These are phyloP conservation scores for Saiga tatarica DNA, from an alignment of 2,113 vertebrate species.

Conservation along the genomic window DNA sequence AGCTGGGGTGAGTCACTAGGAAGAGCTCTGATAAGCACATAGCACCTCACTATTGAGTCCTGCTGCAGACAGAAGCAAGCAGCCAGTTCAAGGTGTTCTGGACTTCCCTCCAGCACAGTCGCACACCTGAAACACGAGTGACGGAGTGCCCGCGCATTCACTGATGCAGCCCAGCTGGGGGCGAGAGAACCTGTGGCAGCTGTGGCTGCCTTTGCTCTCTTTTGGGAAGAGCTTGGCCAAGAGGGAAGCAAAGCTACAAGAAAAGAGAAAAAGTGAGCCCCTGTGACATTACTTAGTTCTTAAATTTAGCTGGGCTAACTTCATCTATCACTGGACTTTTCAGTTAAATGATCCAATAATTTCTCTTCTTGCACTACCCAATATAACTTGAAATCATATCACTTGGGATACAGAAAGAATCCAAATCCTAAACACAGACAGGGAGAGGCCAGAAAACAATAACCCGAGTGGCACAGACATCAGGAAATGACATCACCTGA, in stretches of 20 bases:
- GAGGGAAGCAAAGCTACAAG: background rate
- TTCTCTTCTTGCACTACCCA: background rate
- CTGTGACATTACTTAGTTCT: background rate
- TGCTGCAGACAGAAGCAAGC: rapidly evolving
- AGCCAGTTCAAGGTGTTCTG: background rate
- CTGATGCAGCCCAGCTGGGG: background rate
- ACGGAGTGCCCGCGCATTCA: background rate
- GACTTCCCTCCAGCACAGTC: background rate
- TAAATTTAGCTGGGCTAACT: background rate
- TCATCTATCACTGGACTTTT: background rate
- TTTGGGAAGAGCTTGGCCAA: background rate
- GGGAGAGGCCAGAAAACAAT: background rate
- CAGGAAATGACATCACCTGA: background rate
- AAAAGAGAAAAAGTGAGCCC: background rate
- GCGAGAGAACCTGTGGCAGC: rapidly evolving
- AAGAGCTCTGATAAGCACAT: background rate
- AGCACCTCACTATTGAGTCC: background rate
- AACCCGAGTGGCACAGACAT: background rate
- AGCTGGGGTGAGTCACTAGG: background rate
- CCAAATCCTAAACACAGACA: background rate
- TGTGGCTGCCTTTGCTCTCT: background rate
- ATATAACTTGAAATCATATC: background rate
- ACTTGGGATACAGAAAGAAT: background rate
- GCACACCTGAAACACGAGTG: background rate
- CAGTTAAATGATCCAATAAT: background rate